These are phyloP conservation scores for Leptestheria dahalacensis DNA, from an alignment of 1,140 invertebrate species.

Conservation along the genomic window DNA sequence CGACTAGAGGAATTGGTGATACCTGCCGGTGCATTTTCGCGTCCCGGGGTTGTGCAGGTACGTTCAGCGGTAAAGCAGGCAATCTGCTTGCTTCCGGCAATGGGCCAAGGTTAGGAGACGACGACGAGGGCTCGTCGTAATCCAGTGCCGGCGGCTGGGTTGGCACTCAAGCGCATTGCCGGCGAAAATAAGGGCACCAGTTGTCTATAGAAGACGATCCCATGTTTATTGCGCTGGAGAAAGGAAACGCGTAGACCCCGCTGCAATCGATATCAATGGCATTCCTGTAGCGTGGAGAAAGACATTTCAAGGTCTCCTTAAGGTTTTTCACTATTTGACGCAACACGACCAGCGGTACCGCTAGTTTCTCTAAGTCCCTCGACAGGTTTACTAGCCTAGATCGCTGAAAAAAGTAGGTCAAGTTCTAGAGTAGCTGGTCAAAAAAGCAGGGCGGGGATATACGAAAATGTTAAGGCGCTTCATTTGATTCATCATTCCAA, in stretches of 20 bases:
- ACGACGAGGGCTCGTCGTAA: not conserved
- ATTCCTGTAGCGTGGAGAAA: not conserved
- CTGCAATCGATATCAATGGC: not conserved
- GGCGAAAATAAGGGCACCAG: not conserved
- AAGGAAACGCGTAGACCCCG: not conserved
- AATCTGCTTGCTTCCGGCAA: constrained; percentile 12
- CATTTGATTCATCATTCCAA: too few species aligned
- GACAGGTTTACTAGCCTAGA: too few species aligned
- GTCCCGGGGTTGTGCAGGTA: not conserved
- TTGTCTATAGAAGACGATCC: not conserved
- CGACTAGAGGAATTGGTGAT: too few species aligned
- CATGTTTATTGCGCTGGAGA: not conserved
- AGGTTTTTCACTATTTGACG: too few species aligned
- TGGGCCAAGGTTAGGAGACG: constrained; percentile 10
- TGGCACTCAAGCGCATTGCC: not conserved
- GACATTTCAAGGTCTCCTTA: not conserved
- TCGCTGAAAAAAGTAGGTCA: too few species aligned
- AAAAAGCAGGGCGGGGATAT: too few species aligned
- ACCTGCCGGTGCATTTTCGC: too few species aligned
- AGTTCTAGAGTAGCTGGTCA: too few species aligned
- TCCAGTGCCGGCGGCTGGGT: not conserved
- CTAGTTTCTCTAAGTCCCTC: too few species aligned
- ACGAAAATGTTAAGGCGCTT: too few species aligned
- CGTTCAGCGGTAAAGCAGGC: not conserved
- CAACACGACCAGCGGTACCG: too few species aligned